Evolutionary conservation across 1,140 invertebrate species (phyloP), one percentile per base, ranked within the genome.

Genomic region (Venustaconcha ellipsiformis): DNA sequence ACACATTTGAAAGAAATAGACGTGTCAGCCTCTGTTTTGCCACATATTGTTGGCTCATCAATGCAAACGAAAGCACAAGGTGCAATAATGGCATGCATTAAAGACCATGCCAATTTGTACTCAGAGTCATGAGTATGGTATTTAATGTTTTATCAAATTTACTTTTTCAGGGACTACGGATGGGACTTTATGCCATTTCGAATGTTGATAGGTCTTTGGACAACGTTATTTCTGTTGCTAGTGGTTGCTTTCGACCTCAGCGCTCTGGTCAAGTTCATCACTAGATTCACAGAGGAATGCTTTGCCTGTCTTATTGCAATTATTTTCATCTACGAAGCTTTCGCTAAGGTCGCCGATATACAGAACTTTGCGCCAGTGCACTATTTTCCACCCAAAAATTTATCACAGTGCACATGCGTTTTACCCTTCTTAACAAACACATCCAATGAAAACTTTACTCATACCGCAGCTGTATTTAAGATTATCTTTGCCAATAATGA

Each of bases 211-310:
- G 97, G 98, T 37, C 93, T 97, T 37, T 99, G 98, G 97, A 96
- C 95, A 55, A 92, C 94, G 1, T 76, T 96, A n/a, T 97, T 99
- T 87, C 91, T 99, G 67, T 78, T 99, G 15, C 92, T 96, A 20
- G 93, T 99, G 80, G 97, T 99, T 37, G 96, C 97, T 5, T 93
- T 98, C 18, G 98, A 99, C 91, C 96, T 97, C 2, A 98, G 96
- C 88, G 96, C 97, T 72, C 92, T 99, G 68, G 98, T 99, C 23
- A 99, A 97, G 88, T 99, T 98, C 88, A 99, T 99, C 74, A 99
- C 98, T 14, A 94, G 98, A 15, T 99, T 99, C 89, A 99, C 98
- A 0, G 98, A 99, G 91, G 98, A 99, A 91, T 99, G 98, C 89
- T 99, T 99, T 90, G 98, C 98, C 30, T 97, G 96, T 0, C 92